phyloP scores from a whole-genome alignment of 2,888 invertebrate genomes.

The Uropetala carovei region DNA sequence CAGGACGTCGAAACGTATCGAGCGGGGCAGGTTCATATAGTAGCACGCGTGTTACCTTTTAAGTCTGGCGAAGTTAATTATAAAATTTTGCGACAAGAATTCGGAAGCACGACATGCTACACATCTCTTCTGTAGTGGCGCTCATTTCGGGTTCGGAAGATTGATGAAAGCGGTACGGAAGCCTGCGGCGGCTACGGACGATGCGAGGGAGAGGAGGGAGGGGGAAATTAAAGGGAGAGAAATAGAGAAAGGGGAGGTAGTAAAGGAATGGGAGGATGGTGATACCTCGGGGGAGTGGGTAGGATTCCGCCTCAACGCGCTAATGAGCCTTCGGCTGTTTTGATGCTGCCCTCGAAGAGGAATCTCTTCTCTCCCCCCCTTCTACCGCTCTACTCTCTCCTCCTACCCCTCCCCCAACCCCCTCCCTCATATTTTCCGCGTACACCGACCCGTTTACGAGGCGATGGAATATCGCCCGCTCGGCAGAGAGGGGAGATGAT shows the following conservation, averaged over 20 bases:
- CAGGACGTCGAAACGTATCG: background rate
- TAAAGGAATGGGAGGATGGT: background rate
- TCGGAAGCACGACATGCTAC: background rate
- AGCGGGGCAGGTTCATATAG: background rate
- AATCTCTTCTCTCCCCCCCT: background rate
- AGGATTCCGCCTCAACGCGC: background rate
- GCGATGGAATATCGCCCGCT: conserved; percentile 10
- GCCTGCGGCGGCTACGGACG: too few species aligned
- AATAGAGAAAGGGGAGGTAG: background rate
- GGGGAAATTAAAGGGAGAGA: background rate
- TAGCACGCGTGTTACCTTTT: background rate
- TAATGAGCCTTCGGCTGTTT: conserved; percentile 14
- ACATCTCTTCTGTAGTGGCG: background rate
- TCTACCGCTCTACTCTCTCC: too few species aligned
- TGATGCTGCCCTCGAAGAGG: background rate
- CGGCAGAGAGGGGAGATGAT: background rate
- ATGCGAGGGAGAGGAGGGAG: background rate
- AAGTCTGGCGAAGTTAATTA: background rate
- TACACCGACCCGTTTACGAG: background rate
- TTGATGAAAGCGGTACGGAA: background rate
- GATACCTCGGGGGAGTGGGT: background rate
- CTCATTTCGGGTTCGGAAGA: background rate
- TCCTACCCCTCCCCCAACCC: background rate
- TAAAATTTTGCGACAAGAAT: background rate
- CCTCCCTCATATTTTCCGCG: background rate